Evolutionary conservation across 2,113 vertebrate genomes (phyloP).

Genomic region (Grammomys dolichurus): DNA sequence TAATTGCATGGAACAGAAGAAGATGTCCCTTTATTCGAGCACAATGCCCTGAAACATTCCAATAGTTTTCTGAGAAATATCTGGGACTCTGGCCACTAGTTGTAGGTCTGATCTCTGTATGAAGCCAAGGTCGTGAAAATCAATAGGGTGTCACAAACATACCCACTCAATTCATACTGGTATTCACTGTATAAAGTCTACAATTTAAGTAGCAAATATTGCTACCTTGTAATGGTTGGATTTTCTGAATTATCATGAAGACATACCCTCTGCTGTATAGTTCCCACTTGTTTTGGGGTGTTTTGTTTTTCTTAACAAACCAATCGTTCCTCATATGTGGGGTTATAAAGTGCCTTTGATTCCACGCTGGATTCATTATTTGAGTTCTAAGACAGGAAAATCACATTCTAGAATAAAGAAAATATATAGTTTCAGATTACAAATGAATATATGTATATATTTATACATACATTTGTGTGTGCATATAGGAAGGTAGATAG

Average conservation of each 20-base stretch:
- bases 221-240: background rate
- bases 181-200: background rate
- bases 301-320: background rate
- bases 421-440: background rate
- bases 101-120: background rate
- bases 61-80: background rate
- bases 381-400: constrained; percentile 6
- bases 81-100: background rate
- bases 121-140: background rate
- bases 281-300: background rate
- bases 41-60: too few species aligned
- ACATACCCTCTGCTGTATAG: background rate
- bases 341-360: rapidly evolving
- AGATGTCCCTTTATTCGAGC: background rate
- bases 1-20: background rate
- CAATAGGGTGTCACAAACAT: background rate
- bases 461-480: background rate
- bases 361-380: background rate
- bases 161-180: background rate
- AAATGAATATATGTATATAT: background rate
- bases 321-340: constrained; percentile 9
- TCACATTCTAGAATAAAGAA: constrained; percentile 60
- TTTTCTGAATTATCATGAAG: background rate
- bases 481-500: background rate
- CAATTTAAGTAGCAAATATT: background rate